Percentiles rank a stretch among this genome's conserved stretches.
These are phyloP conservation scores for Malacoraja senta DNA, from an alignment of 2,797 vertebrate species.

Conservation along the genomic window DNA sequence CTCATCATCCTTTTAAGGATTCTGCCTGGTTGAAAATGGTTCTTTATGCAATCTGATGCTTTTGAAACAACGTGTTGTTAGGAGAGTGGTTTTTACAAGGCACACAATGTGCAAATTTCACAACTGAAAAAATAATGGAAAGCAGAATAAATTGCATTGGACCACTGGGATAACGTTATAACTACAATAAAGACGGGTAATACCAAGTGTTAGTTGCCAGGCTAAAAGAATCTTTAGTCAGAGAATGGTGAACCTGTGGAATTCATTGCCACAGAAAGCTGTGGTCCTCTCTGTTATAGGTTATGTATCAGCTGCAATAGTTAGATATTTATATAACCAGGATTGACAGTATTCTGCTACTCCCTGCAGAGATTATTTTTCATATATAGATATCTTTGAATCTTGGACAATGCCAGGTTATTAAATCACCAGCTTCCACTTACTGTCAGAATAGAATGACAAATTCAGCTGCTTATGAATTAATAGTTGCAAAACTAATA, in stretches of 20 bases:
- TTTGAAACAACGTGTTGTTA: background rate
- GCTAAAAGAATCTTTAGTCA: no score
- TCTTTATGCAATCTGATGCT: background rate
- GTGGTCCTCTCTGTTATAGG: background rate
- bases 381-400: background rate
- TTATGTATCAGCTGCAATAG: background rate
- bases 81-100: background rate
- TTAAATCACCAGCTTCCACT: constrained; percentile 28
- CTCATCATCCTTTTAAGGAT: background rate
- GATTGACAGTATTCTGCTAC: background rate
- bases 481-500: constrained; percentile 9
- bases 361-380: background rate
- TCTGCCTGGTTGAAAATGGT: background rate
- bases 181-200: background rate
- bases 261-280: no score
- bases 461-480: constrained; percentile 24
- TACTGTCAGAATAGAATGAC: constrained; percentile 21
- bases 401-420: background rate
- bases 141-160: background rate
- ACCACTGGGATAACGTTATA: background rate
- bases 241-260: no score
- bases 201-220: background rate
- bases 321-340: background rate
- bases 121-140: background rate
- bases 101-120: background rate